Conservation (phyloP, 2,888 invertebrate species). For the Podotricha telesiphe region DNA sequence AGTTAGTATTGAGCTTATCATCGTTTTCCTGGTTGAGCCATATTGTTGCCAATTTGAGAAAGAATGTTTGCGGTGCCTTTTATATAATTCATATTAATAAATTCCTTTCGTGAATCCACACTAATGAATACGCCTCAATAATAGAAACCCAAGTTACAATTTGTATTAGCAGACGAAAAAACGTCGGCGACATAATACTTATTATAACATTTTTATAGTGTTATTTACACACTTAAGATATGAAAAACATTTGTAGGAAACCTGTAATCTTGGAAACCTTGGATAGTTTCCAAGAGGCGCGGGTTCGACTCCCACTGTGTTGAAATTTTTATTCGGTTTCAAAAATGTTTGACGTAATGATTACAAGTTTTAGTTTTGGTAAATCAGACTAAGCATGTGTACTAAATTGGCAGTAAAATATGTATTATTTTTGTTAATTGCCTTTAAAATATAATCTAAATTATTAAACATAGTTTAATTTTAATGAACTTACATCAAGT, state of each 20-base stretch:
- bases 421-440: neutral
- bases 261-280: too few relatives aligned
- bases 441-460: neutral
- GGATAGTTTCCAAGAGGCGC: too few relatives aligned
- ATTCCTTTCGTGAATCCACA: slow-evolving; percentile 11
- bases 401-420: neutral
- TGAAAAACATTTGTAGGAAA: too few relatives aligned
- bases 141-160: neutral
- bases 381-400: too few relatives aligned
- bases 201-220: too few relatives aligned
- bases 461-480: slow-evolving; percentile 7
- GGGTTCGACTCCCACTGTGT: too few relatives aligned
- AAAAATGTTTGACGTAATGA: too few relatives aligned
- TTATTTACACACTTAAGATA: too few relatives aligned
- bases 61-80: slow-evolving; percentile 32
- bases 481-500: slow-evolving; percentile 9
- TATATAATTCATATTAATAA: slow-evolving; percentile 24
- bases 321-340: too few relatives aligned
- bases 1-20: slow-evolving; percentile 13
- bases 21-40: slow-evolving; percentile 24
- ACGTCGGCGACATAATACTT: too few relatives aligned
- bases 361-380: too few relatives aligned
- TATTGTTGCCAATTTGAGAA: slow-evolving; percentile 31
- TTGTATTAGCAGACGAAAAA: too few relatives aligned
- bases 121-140: neutral